A percentile compares a stretch with the other conserved stretches of the same genome.
Conservation (phyloP, 2,888 invertebrate species). For the Nomada fabriciana region DNA sequence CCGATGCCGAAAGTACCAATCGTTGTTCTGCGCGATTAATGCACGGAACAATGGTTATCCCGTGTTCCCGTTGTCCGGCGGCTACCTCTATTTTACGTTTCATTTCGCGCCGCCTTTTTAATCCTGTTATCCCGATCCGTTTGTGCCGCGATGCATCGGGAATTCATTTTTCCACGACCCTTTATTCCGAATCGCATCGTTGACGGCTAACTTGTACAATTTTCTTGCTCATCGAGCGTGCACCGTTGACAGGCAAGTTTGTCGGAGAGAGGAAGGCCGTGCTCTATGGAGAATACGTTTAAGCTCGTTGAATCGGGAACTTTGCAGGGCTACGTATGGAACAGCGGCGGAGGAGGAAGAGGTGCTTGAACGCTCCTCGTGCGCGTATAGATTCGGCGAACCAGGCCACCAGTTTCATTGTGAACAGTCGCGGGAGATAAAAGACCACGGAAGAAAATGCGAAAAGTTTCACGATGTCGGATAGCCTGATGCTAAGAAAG, state of each 20-base stretch:
- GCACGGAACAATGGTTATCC: too few relatives aligned
- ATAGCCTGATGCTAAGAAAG: slow-evolving; percentile 13
- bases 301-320: background rate
- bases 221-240: background rate
- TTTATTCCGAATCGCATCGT: background rate
- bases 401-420: slow-evolving; percentile 63
- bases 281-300: too few relatives aligned
- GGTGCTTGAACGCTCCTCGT: background rate
- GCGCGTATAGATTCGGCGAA: slow-evolving; percentile 37
- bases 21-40: too few relatives aligned
- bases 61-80: slow-evolving; percentile 19
- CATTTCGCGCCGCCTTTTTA: background rate
- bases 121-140: background rate
- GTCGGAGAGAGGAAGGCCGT: background rate
- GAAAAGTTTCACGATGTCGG: slow-evolving; percentile 65
- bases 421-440: slow-evolving; percentile 59
- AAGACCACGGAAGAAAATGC: slow-evolving; percentile 60
- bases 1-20: background rate
- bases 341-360: background rate
- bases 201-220: background rate
- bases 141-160: background rate
- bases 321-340: background rate
- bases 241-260: background rate
- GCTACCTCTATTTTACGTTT: background rate
- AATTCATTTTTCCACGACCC: background rate